These are phyloP conservation scores for Amphipoea oculea DNA, from an alignment of 2,888 invertebrate genomes.

Conservation along the genomic window DNA sequence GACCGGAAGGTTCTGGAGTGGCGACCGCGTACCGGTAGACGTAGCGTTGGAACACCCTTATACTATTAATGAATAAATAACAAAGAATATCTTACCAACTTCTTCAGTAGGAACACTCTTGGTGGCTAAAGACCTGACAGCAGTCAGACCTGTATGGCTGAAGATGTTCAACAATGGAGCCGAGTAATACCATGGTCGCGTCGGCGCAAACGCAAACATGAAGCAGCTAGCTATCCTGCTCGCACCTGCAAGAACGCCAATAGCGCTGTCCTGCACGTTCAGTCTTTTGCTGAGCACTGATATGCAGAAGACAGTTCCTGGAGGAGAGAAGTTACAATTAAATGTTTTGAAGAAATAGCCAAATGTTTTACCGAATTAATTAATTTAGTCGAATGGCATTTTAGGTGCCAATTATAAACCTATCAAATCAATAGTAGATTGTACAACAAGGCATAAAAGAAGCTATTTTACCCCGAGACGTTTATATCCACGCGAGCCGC, in stretches of 20 bases:
- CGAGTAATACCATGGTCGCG: constrained; percentile 85
- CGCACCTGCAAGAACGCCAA: constrained; percentile 86
- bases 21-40: too few relatives aligned
- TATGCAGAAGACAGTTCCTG: constrained; percentile 88
- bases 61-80: neutral
- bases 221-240: constrained; percentile 90
- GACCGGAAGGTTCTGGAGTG: too few relatives aligned
- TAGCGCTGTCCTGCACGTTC: constrained; percentile 86
- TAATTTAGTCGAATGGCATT: neutral
- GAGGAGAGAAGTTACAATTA: constrained; percentile 32
- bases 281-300: constrained; percentile 84
- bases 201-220: constrained; percentile 88
- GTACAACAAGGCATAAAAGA: too few relatives aligned
- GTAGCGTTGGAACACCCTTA: too few relatives aligned
- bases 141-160: constrained; percentile 90
- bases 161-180: constrained; percentile 89
- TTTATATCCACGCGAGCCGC: too few relatives aligned
- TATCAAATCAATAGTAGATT: too few relatives aligned
- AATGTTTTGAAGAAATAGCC: neutral
- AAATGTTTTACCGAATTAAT: neutral
- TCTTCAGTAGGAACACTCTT: constrained; percentile 90
- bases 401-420: neutral
- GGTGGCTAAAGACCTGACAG: constrained; percentile 90
- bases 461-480: too few relatives aligned
- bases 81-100: constrained; percentile 81